Evolutionary conservation across 30 jellyfish, hydroid and myxozoan genomes (phyloP).

Genomic region (Mastigias papua): DNA sequence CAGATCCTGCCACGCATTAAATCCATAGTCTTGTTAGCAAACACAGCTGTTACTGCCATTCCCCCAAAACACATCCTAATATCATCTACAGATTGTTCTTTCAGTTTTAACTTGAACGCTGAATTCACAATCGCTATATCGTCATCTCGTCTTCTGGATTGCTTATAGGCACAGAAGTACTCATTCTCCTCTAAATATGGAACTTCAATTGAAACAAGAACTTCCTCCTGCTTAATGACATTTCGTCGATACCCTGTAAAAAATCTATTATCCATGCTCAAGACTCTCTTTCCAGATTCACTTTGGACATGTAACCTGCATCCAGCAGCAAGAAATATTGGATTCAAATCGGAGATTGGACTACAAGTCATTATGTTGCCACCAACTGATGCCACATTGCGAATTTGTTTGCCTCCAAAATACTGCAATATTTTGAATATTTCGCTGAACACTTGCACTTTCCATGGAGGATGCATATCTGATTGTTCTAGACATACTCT

Average conservation of each 20-base stretch:
- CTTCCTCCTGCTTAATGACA: slow-evolving; percentile 37
- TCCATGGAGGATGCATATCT: slow-evolving; percentile 24
- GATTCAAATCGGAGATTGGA: slow-evolving; percentile 50
- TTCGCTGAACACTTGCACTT: slow-evolving; percentile 29
- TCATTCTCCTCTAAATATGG: slow-evolving; percentile 49
- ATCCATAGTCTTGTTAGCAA: slow-evolving; percentile 41
- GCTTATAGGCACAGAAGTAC: slow-evolving; percentile 19
- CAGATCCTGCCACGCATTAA: slow-evolving; percentile 27
- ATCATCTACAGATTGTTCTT: slow-evolving; percentile 10
- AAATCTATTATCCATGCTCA: slow-evolving; percentile 43
- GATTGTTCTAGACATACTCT: slow-evolving; percentile 20
- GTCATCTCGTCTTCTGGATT: slow-evolving; percentile 45
- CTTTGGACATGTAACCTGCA: slow-evolving; percentile 17
- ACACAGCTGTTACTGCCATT: slow-evolving; percentile 43
- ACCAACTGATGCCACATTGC: slow-evolving; percentile 53
- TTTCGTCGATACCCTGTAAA: slow-evolving; percentile 43
- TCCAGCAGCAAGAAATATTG: slow-evolving; percentile 46
- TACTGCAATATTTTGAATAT: slow-evolving; percentile 19
- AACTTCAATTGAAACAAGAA: slow-evolving; percentile 22
- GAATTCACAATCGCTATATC: slow-evolving; percentile 45
- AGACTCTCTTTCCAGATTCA: neutral
- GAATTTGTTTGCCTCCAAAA: slow-evolving; percentile 53
- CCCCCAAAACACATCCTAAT: slow-evolving; percentile 43
- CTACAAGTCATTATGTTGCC: slow-evolving; percentile 44
- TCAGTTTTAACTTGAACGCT: slow-evolving; percentile 27